A percentile compares a stretch with the other conserved stretches of the same genome.
Conservation (phyloP, 2,113 vertebrate species). For the Gavialis gangeticus region DNA sequence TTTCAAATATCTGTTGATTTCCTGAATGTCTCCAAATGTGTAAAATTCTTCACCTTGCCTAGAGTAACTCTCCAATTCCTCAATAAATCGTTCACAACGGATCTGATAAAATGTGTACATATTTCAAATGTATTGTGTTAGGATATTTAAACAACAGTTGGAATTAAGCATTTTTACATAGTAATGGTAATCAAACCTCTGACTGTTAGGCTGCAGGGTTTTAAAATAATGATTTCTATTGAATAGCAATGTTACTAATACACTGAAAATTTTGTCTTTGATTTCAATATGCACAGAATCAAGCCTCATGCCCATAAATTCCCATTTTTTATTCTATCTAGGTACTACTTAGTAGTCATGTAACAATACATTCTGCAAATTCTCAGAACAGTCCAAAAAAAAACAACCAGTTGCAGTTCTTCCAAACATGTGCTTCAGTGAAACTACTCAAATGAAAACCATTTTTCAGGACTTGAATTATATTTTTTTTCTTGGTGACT, state of each 20-base stretch:
- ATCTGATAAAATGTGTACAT: constrained; percentile 70
- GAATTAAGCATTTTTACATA: not conserved
- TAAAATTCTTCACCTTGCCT: constrained; percentile 85
- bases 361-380: not conserved
- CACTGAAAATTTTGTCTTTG: too few relatives aligned
- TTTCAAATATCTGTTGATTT: constrained; percentile 86
- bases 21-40: constrained; percentile 80
- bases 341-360: not conserved
- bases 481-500: not conserved
- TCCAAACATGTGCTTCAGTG: not conserved
- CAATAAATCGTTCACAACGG: constrained; percentile 81
- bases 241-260: too few relatives aligned
- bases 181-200: not conserved
- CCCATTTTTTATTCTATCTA: not conserved
- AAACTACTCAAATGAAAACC: not conserved
- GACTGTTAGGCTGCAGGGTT: not conserved
- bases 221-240: too few relatives aligned
- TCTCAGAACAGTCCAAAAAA: not conserved
- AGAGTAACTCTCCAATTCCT: constrained; percentile 86
- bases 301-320: not conserved
- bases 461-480: not conserved
- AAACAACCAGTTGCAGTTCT: not conserved
- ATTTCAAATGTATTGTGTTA: not conserved
- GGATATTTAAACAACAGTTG: not conserved
- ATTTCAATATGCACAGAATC: not conserved